Evolutionary conservation across 2,888 invertebrate species (phyloP).

Genomic region (Cheilosia urbana): DNA sequence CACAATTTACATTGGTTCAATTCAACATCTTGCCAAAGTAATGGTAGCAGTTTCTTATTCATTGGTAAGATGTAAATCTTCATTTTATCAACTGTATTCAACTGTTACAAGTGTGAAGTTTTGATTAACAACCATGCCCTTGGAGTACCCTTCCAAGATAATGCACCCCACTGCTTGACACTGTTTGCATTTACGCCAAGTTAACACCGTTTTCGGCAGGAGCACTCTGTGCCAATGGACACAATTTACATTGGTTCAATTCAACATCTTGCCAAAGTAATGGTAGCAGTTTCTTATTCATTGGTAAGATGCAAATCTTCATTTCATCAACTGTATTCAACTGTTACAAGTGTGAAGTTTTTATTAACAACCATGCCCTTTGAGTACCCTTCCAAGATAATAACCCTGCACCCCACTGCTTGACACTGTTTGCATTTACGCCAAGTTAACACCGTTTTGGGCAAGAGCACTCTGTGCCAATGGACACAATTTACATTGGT

Average conservation of each 20-base stretch:
- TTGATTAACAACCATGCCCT: not conserved
- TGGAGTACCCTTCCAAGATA: not conserved
- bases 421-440: not conserved
- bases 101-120: conserved; percentile 42
- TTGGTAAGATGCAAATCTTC: conserved; percentile 26
- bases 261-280: conserved; percentile 46
- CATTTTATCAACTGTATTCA: conserved; percentile 44
- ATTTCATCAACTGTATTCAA: conserved; percentile 45
- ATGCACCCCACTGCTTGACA: not conserved
- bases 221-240: conserved; percentile 51
- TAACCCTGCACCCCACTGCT: not conserved
- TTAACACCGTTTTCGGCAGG: conserved; percentile 18
- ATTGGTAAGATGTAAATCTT: conserved; percentile 28
- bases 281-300: conserved; percentile 55
- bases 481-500: conserved; percentile 37
- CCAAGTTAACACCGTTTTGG: not conserved
- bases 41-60: conserved; percentile 57
- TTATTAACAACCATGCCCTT: not conserved
- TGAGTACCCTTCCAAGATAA: not conserved
- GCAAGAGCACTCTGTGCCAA: conserved; percentile 57
- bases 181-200: not conserved
- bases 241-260: conserved; percentile 40
- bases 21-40: conserved; percentile 44
- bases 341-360: conserved; percentile 42
- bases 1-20: conserved; percentile 40